Percentiles rank a stretch among this genome's conserved stretches.
Conservation (phyloP, 2,797 vertebrate genomes). For the Yasuhikotakia modesta region DNA sequence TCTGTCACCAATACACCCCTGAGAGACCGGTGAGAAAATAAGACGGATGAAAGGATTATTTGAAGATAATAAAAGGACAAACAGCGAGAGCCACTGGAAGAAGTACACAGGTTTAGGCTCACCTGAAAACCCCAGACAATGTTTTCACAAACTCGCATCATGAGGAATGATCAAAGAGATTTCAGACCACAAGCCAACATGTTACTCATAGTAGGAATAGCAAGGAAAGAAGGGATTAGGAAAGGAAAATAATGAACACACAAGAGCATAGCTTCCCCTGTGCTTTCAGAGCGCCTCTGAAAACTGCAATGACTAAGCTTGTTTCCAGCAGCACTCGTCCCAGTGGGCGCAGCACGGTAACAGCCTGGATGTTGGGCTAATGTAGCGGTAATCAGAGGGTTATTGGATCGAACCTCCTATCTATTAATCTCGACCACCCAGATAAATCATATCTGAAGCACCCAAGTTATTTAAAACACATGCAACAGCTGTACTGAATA, state of each 20-base stretch:
- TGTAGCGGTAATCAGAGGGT: constrained; percentile 52
- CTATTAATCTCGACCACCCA: constrained; percentile 34
- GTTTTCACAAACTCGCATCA: constrained; percentile 36
- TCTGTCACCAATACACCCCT: constrained; percentile 89
- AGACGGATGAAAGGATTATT: constrained; percentile 32
- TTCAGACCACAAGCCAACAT: constrained; percentile 30
- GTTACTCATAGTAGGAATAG: constrained; percentile 40
- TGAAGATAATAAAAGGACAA: constrained; percentile 50
- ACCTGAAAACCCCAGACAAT: constrained; percentile 40
- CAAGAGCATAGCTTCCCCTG: constrained; percentile 27
- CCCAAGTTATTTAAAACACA: constrained; percentile 16
- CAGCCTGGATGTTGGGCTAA: constrained; percentile 41
- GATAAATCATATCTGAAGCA: constrained; percentile 29
- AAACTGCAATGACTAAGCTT: constrained; percentile 47
- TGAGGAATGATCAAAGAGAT: constrained; percentile 39
- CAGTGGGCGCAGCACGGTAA: constrained; percentile 18
- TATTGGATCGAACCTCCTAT: constrained; percentile 51
- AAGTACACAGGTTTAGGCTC: constrained; percentile 34
- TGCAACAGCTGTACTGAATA: constrained; percentile 3
- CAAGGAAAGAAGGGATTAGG: constrained; percentile 37
- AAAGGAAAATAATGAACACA: constrained; percentile 48
- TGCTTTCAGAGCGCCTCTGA: constrained; percentile 31
- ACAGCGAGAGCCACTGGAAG: constrained; percentile 20
- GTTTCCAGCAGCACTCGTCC: constrained; percentile 41
- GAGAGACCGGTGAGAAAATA: constrained; percentile 86